Evolutionary conservation across 2,113 vertebrate species (phyloP), one percentile per base, ranked within the genome.

Genomic region (Pimephales promelas): DNA sequence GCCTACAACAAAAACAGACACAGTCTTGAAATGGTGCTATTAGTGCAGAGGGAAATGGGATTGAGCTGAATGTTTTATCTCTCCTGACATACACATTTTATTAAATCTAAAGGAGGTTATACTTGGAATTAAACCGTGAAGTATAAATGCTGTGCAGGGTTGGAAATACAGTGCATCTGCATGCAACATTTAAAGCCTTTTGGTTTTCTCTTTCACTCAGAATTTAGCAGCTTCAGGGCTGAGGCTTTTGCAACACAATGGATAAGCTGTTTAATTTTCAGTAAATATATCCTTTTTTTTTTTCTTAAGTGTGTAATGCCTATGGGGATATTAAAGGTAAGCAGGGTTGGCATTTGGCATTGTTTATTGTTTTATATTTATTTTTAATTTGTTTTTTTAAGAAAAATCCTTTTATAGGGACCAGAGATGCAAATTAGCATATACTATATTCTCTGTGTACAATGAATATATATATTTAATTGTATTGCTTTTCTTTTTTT

Each of bases 1-100:
- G n/a, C n/a, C n/a, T n/a, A 56, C 64, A 84, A 86, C 73, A 79
- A 70, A 68, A 81, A 88, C 72, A 79, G n/a, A 57, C 43, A 72
- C 28, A 52, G 52, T 22, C 61, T 36, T 28, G 43, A 79, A 59
- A 68, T 61, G 59, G 18, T 61, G 45, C 57, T 45, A 52, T 45
- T 61, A 79, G 77, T 0, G 18, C 79, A 62, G 64, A 22, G 45
- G 59, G 52, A 68, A 40, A 70, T 59, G 43, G 45, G 68, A 40
- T 78, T 62, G 5, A 54, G 56, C 54, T 61, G 45, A 52, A 82
- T 57, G 45, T 71, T 82, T 79, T 80, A 82, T 73, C 66, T 9
- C 81, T 24, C 28, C 82, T 56, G 57, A 75, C 79, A 24, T 20
- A 59, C 74, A 68, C 56, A 71, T 84, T 86, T 61, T 40, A n/a